A percentile compares a stretch with the other conserved stretches of the same genome.
phyloP scores from a whole-genome alignment of 2,888 invertebrate species.

The Lycophotia porphyrea region DNA sequence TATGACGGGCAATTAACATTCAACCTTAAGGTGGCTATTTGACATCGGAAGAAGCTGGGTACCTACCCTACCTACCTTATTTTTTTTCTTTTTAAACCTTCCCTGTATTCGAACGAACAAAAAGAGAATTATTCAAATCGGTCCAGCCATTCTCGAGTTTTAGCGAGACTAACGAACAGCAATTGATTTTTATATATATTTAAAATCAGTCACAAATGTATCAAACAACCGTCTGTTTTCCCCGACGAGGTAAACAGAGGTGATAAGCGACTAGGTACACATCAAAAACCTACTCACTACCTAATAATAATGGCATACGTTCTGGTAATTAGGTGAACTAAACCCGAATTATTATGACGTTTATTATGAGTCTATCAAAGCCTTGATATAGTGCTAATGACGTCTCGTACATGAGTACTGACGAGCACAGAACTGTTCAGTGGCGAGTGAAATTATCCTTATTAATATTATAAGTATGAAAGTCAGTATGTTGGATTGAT shows the following conservation, averaged over 20 bases:
- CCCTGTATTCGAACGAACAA: too few relatives aligned
- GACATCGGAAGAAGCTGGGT: too few relatives aligned
- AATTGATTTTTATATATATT: too few relatives aligned
- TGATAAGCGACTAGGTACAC: background rate
- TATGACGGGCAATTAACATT: background rate
- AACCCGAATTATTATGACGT: conserved; percentile 9
- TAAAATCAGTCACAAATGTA: background rate
- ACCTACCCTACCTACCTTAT: too few relatives aligned
- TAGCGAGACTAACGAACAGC: too few relatives aligned
- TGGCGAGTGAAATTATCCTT: background rate
- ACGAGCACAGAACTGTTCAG: conserved; percentile 21
- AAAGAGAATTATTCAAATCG: too few relatives aligned
- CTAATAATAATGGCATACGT: background rate
- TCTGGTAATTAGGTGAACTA: conserved; percentile 9
- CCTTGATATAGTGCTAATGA: conserved; percentile 48
- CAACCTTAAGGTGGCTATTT: background rate
- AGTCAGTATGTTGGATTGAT: background rate
- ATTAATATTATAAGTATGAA: background rate
- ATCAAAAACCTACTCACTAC: background rate
- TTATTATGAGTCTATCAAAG: conserved; percentile 32
- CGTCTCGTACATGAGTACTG: conserved; percentile 42
- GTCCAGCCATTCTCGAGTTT: too few relatives aligned
- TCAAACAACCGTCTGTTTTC: background rate
- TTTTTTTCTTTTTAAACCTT: too few relatives aligned
- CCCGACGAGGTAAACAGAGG: background rate